These are phyloP conservation scores for Xanthia togata DNA, from an alignment of 2,888 invertebrate species.

Conservation along the genomic window DNA sequence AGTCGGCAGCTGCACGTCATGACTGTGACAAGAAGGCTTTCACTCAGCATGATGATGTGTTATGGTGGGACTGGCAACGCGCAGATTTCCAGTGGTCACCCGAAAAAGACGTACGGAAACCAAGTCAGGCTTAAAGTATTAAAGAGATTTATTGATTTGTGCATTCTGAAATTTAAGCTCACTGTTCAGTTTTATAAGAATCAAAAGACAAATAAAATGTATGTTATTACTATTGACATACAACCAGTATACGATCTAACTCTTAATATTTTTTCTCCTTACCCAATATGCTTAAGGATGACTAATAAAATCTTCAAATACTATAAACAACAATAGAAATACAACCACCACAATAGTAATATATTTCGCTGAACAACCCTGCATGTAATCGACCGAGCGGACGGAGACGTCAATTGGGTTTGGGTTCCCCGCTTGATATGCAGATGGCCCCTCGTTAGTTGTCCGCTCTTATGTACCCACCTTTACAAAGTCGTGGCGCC, in stretches of 20 bases:
- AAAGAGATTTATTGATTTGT: too few relatives aligned
- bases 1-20: too few relatives aligned
- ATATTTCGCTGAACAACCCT: constrained; percentile 50
- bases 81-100: too few relatives aligned
- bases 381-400: constrained; percentile 57
- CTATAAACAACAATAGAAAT: constrained; percentile 33
- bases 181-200: background rate
- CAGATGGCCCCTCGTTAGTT: constrained; percentile 77
- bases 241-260: background rate
- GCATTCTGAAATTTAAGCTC: background rate
- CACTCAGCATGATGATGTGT: too few relatives aligned
- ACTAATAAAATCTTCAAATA: constrained; percentile 26
- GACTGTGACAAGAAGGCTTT: too few relatives aligned
- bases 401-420: constrained; percentile 71
- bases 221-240: background rate
- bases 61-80: too few relatives aligned
- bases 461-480: constrained; percentile 66
- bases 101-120: too few relatives aligned
- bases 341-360: constrained; percentile 43
- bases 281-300: constrained; percentile 2
- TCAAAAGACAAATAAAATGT: background rate
- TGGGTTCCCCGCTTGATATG: constrained; percentile 73
- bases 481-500: constrained; percentile 63
- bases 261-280: constrained; percentile 1
- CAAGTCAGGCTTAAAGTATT: too few relatives aligned